Conservation (phyloP, 2,888 invertebrate genomes). For the Anorthoa munda region DNA sequence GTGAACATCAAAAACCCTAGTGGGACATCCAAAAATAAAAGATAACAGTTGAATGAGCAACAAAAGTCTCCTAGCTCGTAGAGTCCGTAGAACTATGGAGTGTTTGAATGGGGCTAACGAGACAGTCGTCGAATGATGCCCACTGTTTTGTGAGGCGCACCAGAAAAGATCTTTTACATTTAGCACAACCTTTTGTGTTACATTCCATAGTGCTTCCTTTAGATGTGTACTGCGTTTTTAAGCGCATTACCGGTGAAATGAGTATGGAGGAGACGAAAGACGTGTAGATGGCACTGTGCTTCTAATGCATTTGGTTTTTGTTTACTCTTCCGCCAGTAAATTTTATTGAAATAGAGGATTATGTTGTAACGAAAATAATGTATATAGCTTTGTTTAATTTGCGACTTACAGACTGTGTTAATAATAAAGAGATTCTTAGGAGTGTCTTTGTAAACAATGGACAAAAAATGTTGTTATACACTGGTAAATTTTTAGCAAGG, state of each 20-base stretch:
- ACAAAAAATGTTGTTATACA: constrained; percentile 34
- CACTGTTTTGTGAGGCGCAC: constrained; percentile 73
- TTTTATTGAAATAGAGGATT: neutral
- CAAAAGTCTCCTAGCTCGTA: constrained; percentile 72
- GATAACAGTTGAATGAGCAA: constrained; percentile 71
- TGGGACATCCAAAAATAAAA: constrained; percentile 63
- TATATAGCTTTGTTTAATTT: neutral
- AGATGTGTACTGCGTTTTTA: constrained; percentile 45
- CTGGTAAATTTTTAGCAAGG: constrained; percentile 7
- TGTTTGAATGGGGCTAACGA: constrained; percentile 84
- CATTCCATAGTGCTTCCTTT: constrained; percentile 35
- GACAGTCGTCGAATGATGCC: constrained; percentile 75
- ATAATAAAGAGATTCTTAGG: constrained; percentile 31
- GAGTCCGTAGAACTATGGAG: constrained; percentile 69
- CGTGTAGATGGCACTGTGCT: constrained; percentile 19
- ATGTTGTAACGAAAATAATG: constrained; percentile 1
- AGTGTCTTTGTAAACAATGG: constrained; percentile 35
- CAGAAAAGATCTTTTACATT: constrained; percentile 64
- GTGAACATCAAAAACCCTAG: constrained; percentile 34
- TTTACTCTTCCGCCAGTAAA: neutral
- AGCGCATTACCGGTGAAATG: constrained; percentile 51
- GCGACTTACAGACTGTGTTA: constrained; percentile 8
- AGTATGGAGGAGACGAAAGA: constrained; percentile 36
- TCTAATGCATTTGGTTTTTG: constrained; percentile 26
- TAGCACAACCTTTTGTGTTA: constrained; percentile 47